Evolutionary conservation across 2,113 vertebrate species (phyloP), one percentile per base, ranked within the genome.

Genomic region (Oreochromis aureus): DNA sequence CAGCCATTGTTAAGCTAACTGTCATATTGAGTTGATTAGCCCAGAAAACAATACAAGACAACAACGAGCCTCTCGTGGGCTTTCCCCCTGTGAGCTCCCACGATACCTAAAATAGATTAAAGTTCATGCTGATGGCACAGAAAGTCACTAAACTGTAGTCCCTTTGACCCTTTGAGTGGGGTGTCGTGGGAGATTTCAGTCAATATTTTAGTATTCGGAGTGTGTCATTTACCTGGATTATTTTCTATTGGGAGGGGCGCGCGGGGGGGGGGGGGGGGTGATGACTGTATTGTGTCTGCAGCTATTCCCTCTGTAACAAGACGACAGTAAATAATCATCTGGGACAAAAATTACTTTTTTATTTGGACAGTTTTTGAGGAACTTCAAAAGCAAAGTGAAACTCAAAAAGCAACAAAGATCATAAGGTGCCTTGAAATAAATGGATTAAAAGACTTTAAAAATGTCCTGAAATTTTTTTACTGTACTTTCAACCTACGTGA

Each of bases 31-130:
- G n/a, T 39, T 82, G 73, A 61, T 87, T 87, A 86, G 34, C 32
- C 55, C 12, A 30, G 11, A 81, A 83, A 66, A 79, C 39, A 80
- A 63, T 44, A 27, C 71, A 83, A 27, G 34, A 27, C 48, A 71
- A 19, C 51, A 58, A 48, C 4, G 76, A 59, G 85, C 34, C 41
- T 48, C 79, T 56, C 41, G 51, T 5, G 71, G 34, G 13, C 9
- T 61, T 3, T n/a, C 19, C 81, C 27, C 27, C 32, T 82, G 19
- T 18, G 44, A 51, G 76, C 78, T 82, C 27, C 58, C 10, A 44
- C 7, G 11, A 46, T 56, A 63, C 44, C n/a, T 11, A 51, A 90
- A 86, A 66, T 46, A 83, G 71, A 92, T 82, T 16, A 53, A 83
- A 82, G 30, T 81, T 44, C 15, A 59, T 39, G 19, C 3, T 54